Evolutionary conservation across 2,888 invertebrate genomes (phyloP).

Genomic region (Tipula lateralis): DNA sequence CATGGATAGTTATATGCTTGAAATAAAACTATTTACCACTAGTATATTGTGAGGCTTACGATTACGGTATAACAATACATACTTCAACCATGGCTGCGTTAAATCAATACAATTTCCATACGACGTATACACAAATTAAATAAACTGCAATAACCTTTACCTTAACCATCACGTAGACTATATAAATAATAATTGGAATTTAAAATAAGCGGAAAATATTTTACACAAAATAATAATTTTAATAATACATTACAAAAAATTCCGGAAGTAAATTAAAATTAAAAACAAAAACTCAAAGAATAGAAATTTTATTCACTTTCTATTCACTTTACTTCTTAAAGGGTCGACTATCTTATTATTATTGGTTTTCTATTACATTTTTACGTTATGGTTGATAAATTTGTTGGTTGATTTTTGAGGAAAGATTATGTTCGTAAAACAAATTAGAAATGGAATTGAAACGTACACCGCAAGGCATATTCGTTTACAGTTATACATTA

Average conservation of each 20-base stretch:
- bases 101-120: neutral
- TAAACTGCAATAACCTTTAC: neutral
- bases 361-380: slow-evolving; percentile 11
- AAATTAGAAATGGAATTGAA: neutral
- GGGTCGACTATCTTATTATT: neutral
- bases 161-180: neutral
- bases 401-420: neutral
- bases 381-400: neutral
- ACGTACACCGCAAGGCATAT: slow-evolving; percentile 15
- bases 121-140: neutral
- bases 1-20: too few species aligned
- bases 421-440: neutral
- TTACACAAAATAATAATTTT: neutral
- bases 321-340: neutral
- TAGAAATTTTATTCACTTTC: neutral
- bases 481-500: neutral
- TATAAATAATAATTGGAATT: neutral
- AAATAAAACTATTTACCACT: too few species aligned
- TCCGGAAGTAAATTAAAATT: neutral
- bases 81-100: neutral
- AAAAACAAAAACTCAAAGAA: neutral
- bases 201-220: neutral
- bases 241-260: neutral
- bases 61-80: too few species aligned
- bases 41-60: too few species aligned